Evolutionary conservation across 2,888 invertebrate species (phyloP), one percentile per base, ranked within the genome.

Genomic region (Hipparchia semele): DNA sequence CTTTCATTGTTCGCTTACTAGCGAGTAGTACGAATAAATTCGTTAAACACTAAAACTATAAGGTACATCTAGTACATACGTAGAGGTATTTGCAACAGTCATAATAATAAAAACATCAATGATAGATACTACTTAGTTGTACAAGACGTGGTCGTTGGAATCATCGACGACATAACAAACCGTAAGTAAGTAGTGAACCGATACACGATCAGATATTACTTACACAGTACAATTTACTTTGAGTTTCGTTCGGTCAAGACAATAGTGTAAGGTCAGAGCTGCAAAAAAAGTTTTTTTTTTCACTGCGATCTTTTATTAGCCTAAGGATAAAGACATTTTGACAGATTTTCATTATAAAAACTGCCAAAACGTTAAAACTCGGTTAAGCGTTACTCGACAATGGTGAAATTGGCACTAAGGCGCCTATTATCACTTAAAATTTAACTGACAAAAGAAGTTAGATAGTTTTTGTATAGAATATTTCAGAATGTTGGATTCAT

Each of bases 1-100:
- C 94, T 94, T 94, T 94, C 94, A 92, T 94, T 90, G 89, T 89
- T 92, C 92, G 92, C 93, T 87, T 86, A 80, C 79, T 80, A 88
- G 91, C 92, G 92, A 91, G 84, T 87, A 90, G 86, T 89, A 90
- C 83, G 89, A 90, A 88, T 91, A 91, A 92, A 92, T 92, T 92
- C 91, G 90, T 90, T 90, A 90, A 86, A 90, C 77, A 90, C 89
- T 91, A 90, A 80, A 87, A 86, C 88, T 90, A 90, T 87, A 84
- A 86, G 84, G 82, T 89, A 89, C 80, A 85, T 83, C 84, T 89
- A 88, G 72, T 76, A 75, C 76, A 80, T 75, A 80, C 67, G 76
- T 76, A 81, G 81, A 81, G 81, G 81, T 81, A 81, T 78, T 79
- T 76, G 75, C 70, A 77, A 79, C 77, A 78, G 79, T 79, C 79